Evolutionary conservation across 2,113 vertebrate genomes (phyloP).

Genomic region (Climacteris rufus): DNA sequence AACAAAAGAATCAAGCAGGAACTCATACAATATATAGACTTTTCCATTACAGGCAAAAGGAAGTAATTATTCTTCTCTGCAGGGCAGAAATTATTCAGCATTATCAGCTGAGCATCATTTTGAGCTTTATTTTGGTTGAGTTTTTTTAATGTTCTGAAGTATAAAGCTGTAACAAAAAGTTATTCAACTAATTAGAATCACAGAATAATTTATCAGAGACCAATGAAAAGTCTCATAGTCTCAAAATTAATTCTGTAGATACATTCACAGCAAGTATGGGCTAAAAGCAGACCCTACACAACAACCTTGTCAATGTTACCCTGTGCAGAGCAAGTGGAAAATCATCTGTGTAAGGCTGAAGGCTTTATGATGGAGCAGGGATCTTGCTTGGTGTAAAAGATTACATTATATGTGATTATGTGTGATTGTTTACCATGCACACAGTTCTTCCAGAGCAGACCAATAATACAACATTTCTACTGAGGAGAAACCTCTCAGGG

Average conservation of each 20-base stretch:
- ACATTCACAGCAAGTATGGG: not conserved
- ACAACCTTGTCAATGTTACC: not conserved
- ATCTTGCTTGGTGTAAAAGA: not conserved
- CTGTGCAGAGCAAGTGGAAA: not conserved
- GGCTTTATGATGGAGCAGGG: not conserved
- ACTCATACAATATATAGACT: not conserved
- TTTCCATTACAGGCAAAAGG: not conserved
- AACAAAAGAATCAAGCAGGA: not conserved
- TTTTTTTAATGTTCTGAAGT: not conserved
- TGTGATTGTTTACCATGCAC: accelerated
- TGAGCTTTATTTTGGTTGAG: not conserved
- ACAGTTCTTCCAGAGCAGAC: not conserved
- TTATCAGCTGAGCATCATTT: not conserved
- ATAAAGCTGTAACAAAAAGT: not conserved
- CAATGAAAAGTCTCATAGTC: not conserved
- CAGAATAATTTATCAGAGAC: not conserved
- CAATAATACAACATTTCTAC: not conserved
- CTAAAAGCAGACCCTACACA: not conserved
- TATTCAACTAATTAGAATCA: not conserved
- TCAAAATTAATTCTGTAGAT: not conserved
- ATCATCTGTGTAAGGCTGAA: accelerated
- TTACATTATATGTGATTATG: accelerated
- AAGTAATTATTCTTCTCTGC: not conserved
- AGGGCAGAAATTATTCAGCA: not conserved
- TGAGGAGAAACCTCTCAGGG: not conserved